Conservation (phyloP, 1,140 invertebrate species). For the Mesaphorura yosii region DNA sequence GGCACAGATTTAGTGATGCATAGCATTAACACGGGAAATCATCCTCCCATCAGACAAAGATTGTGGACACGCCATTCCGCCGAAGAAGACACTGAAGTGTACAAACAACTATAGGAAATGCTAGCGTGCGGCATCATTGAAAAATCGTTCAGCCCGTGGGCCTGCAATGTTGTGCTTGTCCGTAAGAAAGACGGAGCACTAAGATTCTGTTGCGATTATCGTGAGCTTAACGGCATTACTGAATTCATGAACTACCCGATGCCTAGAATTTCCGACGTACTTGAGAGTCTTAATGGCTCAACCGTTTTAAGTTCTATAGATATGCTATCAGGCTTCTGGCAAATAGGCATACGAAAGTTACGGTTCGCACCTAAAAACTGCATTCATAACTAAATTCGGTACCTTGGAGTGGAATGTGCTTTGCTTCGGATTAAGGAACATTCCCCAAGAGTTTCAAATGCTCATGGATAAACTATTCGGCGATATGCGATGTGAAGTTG, state of each 20-base stretch:
- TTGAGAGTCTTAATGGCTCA: background rate
- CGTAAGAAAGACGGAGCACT: conserved; percentile 40
- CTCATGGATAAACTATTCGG: background rate
- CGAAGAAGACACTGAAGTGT: background rate
- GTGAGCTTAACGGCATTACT: conserved; percentile 18
- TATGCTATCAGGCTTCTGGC: background rate
- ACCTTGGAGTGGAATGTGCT: background rate
- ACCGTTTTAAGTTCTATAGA: background rate
- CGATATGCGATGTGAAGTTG: background rate
- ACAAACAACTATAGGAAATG: background rate
- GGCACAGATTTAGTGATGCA: background rate
- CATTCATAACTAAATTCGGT: background rate
- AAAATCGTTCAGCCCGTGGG: conserved; percentile 38
- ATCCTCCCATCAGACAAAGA: conserved; percentile 1
- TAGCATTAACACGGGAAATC: conserved; percentile 1
- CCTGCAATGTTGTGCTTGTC: conserved; percentile 40
- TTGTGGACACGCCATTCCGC: background rate
- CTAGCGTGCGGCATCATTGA: conserved; percentile 39
- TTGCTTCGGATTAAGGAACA: background rate
- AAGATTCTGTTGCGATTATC: conserved; percentile 43
- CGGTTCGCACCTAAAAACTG: background rate
- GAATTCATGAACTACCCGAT: background rate
- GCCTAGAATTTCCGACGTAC: background rate
- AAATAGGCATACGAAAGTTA: background rate
- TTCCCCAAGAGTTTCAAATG: background rate